Evolutionary conservation across 1,140 invertebrate species (phyloP).

Genomic region (Papilio aristodemus): DNA sequence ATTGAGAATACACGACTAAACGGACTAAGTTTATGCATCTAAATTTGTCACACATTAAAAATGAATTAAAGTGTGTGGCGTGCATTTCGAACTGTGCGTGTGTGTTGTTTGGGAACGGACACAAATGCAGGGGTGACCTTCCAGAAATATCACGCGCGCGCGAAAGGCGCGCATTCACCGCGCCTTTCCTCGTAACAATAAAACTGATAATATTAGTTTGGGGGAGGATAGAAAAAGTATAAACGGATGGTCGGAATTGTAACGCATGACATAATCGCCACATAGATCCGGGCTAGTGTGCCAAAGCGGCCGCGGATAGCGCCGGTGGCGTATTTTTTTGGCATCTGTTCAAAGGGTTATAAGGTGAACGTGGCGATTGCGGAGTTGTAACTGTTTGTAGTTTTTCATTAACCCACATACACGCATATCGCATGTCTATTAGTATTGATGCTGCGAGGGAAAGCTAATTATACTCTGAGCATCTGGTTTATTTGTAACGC

Average conservation of each 20-base stretch:
- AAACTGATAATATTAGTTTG: constrained; percentile 53
- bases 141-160: constrained; percentile 53
- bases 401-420: constrained; percentile 35
- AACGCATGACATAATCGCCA: constrained; percentile 76
- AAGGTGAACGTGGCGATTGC: constrained; percentile 63
- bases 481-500: constrained; percentile 5
- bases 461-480: constrained; percentile 9
- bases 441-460: constrained; percentile 13
- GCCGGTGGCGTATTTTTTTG: constrained; percentile 59
- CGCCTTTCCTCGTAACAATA: constrained; percentile 51
- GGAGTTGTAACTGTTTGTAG: constrained; percentile 2
- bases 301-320: constrained; percentile 61
- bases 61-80: constrained; percentile 21
- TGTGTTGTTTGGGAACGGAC: constrained; percentile 33
- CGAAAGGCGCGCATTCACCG: constrained; percentile 29
- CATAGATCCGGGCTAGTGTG: constrained; percentile 71
- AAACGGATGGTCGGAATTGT: constrained; percentile 53
- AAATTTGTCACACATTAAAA: constrained; percentile 19
- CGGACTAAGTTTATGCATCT: not conserved
- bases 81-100: constrained; percentile 35
- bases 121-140: constrained; percentile 54
- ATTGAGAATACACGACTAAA: not conserved
- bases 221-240: constrained; percentile 49
- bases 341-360: constrained; percentile 70
- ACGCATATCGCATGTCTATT: constrained; percentile 3